phyloP scores from a whole-genome alignment of 2,797 vertebrate species.

The Cyclopterus lumpus region DNA sequence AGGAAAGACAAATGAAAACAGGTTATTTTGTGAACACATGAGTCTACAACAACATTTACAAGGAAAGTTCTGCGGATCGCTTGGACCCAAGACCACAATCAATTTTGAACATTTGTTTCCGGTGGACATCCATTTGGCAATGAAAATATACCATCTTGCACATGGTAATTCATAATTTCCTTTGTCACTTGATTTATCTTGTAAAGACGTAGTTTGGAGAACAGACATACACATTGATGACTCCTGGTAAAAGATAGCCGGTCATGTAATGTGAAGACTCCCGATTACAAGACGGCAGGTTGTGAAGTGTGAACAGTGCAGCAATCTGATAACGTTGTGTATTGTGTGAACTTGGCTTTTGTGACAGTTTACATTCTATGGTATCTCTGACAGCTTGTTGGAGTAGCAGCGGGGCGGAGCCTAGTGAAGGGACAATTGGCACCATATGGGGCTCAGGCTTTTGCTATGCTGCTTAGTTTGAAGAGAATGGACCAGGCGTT shows the following conservation, averaged over 20 bases:
- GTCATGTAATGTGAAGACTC: not conserved
- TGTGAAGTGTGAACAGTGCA: not conserved
- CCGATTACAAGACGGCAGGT: not conserved
- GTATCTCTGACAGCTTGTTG: not conserved
- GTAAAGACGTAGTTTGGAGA: not conserved
- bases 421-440: slow-evolving; percentile 6
- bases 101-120: not conserved
- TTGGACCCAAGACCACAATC: not conserved
- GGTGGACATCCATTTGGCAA: not conserved
- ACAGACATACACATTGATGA: not conserved
- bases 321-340: not conserved
- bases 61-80: not conserved
- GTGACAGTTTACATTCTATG: not conserved
- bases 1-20: too few relatives aligned
- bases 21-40: not conserved
- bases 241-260: not conserved
- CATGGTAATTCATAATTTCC: not conserved
- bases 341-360: not conserved
- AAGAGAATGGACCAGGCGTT: slow-evolving; percentile 5
- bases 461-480: slow-evolving; percentile 14
- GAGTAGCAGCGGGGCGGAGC: not conserved
- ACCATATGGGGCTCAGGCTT: slow-evolving; percentile 18
- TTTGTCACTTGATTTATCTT: not conserved
- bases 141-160: not conserved
- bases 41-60: not conserved